These are phyloP conservation scores for Eulithis testata DNA, from an alignment of 2,888 invertebrate species.

Conservation along the genomic window DNA sequence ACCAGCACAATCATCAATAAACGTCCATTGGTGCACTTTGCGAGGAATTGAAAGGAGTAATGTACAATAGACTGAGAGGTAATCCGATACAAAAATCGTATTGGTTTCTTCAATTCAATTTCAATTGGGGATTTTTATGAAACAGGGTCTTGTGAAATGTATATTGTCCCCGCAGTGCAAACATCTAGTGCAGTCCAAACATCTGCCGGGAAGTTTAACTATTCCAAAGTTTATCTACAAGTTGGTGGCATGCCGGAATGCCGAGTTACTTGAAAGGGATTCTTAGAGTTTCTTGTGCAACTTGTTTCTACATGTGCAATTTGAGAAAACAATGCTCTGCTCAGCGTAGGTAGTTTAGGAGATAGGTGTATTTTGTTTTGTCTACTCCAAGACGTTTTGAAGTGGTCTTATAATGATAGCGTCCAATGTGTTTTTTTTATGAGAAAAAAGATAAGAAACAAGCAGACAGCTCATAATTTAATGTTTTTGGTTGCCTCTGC, in stretches of 20 bases:
- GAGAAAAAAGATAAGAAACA: too few species aligned
- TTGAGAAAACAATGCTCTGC: background rate
- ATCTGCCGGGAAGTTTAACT: slow-evolving; percentile 42
- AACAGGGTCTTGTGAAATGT: slow-evolving; percentile 7
- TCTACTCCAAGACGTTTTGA: too few species aligned
- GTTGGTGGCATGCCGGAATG: slow-evolving; percentile 38
- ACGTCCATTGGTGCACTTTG: slow-evolving; percentile 43
- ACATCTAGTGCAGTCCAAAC: slow-evolving; percentile 38
- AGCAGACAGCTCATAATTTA: too few species aligned
- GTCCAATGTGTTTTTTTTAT: too few species aligned
- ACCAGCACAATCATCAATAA: slow-evolving; percentile 46
- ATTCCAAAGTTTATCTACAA: slow-evolving; percentile 39
- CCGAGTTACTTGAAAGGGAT: slow-evolving; percentile 39
- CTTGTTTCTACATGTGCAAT: slow-evolving; percentile 7
- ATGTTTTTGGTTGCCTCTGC: too few species aligned
- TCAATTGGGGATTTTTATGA: slow-evolving; percentile 8
- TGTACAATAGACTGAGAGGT: slow-evolving; percentile 36
- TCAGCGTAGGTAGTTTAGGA: background rate
- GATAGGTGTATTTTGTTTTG: too few species aligned
- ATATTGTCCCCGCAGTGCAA: slow-evolving; percentile 27
- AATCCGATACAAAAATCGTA: slow-evolving; percentile 38
- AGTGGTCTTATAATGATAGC: too few species aligned
- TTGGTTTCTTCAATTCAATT: slow-evolving; percentile 31
- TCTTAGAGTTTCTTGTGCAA: slow-evolving; percentile 27
- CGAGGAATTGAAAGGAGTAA: slow-evolving; percentile 46